Percentiles rank a stretch among this genome's conserved stretches.
phyloP scores from a whole-genome alignment of 2,797 vertebrate species.

The Enteromius thamalakanensis region DNA sequence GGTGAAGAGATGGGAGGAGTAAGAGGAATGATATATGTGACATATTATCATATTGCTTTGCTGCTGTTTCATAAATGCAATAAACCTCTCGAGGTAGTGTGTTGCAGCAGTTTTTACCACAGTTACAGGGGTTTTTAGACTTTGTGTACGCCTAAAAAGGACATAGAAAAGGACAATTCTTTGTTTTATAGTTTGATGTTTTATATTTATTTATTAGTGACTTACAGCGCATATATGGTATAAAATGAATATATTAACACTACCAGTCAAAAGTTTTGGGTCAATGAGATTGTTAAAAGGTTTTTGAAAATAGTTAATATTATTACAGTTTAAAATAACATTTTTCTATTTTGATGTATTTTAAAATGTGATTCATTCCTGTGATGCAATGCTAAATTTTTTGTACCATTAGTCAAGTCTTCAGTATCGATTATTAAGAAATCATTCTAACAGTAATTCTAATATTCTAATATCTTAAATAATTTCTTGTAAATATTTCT shows the following conservation, averaged over 20 bases:
- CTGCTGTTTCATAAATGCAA: neutral
- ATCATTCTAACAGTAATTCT: neutral
- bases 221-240: neutral
- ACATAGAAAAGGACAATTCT: neutral
- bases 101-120: neutral
- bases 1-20: slow-evolving; percentile 53
- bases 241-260: neutral
- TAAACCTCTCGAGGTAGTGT: neutral
- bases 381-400: neutral
- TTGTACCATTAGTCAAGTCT: neutral
- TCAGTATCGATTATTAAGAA: neutral
- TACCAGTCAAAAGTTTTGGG: neutral
- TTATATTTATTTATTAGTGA: neutral
- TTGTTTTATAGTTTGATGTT: neutral
- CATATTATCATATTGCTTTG: slow-evolving; percentile 25
- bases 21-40: slow-evolving; percentile 54
- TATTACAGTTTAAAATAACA: neutral
- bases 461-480: neutral
- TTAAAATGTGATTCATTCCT: neutral
- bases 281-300: neutral
- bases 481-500: neutral
- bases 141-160: neutral
- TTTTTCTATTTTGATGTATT: neutral
- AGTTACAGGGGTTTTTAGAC: neutral
- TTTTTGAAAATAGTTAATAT: neutral